These are phyloP conservation scores for Xenotilapia flavipinnis DNA, from an alignment of 2,113 vertebrate species.

Conservation along the genomic window DNA sequence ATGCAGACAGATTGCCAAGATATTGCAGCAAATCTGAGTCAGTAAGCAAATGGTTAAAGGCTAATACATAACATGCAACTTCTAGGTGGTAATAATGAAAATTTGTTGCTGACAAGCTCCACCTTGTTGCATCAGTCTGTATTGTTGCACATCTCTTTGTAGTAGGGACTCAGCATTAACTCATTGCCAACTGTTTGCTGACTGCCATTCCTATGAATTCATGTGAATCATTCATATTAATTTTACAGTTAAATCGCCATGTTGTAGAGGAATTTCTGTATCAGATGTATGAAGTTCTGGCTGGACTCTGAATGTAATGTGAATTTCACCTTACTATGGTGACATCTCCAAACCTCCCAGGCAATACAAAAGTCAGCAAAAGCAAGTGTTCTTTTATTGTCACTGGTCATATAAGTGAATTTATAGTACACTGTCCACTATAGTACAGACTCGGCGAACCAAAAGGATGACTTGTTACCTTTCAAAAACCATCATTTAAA, in stretches of 20 bases:
- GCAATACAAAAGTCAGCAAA: background rate
- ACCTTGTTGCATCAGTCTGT: background rate
- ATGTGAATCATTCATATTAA: background rate
- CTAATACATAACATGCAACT: background rate
- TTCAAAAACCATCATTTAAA: background rate
- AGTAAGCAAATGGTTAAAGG: background rate
- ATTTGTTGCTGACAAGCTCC: background rate
- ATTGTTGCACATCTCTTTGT: background rate
- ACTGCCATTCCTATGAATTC: background rate
- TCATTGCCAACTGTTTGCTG: background rate
- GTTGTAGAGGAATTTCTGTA: background rate
- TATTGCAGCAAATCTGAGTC: background rate
- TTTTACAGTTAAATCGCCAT: background rate
- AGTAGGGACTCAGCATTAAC: background rate
- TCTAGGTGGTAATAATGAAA: background rate
- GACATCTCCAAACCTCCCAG: background rate
- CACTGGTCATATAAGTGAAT: background rate
- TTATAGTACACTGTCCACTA: background rate
- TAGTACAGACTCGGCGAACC: accelerated
- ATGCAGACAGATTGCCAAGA: background rate
- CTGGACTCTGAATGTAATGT: background rate
- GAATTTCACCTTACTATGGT: background rate
- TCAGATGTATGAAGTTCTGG: background rate
- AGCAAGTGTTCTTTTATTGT: background rate
- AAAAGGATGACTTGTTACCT: background rate